Conservation (phyloP, 2,797 vertebrate species). For the Pyrocephalus nanus region DNA sequence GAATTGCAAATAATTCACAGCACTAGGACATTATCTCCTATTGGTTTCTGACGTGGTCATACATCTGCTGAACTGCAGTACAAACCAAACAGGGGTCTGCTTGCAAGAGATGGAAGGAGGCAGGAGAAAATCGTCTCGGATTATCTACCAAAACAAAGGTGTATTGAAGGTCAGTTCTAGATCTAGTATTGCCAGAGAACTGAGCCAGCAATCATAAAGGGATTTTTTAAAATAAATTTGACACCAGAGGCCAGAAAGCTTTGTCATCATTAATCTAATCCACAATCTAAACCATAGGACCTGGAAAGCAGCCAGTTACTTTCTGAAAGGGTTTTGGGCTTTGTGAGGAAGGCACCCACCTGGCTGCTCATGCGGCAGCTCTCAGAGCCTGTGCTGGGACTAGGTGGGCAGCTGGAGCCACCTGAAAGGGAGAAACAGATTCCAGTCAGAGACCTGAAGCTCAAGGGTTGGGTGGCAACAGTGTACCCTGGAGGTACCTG, state of each 20-base stretch:
- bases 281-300: not conserved
- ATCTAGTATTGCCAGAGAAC: not conserved
- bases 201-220: not conserved
- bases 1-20: not conserved
- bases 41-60: not conserved
- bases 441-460: not conserved
- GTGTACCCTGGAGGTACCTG: not conserved
- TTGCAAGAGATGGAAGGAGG: not conserved
- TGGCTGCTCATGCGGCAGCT: not conserved
- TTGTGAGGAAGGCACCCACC: not conserved
- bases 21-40: not conserved
- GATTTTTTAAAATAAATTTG: not conserved
- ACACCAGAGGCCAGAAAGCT: not conserved
- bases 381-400: fast-evolving
- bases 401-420: not conserved
- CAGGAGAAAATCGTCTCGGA: not conserved
- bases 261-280: not conserved
- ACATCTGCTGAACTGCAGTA: not conserved
- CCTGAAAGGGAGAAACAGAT: not conserved
- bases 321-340: not conserved
- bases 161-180: not conserved
- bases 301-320: not conserved
- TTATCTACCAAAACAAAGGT: not conserved
- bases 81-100: not conserved
- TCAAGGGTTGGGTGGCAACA: not conserved